Evolutionary conservation across 2,797 vertebrate genomes (phyloP).

Genomic region (Tokudaia muenninki): DNA sequence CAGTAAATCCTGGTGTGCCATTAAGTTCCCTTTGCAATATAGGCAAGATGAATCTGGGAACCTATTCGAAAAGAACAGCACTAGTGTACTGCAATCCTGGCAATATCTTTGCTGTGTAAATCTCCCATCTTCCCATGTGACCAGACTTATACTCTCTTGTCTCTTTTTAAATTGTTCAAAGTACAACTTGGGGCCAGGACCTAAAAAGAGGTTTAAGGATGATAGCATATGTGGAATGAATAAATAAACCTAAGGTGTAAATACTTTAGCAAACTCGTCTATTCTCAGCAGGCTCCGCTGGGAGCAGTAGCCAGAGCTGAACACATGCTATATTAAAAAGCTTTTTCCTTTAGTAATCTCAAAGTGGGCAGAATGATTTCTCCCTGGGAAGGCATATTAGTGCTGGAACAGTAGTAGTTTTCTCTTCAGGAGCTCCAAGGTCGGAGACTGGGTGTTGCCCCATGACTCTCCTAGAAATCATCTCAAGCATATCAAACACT

Average conservation of each 20-base stretch:
- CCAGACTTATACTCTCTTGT: neutral
- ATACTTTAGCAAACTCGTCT: neutral
- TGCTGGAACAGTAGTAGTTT: neutral
- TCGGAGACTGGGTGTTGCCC: neutral
- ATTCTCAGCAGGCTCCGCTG: neutral
- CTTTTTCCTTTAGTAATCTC: neutral
- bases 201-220: neutral
- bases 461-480: neutral
- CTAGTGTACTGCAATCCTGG: neutral
- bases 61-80: neutral
- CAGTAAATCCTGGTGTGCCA: neutral
- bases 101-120: neutral
- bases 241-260: neutral
- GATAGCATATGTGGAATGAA: neutral
- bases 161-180: slow-evolving; percentile 1
- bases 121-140: neutral
- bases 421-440: neutral
- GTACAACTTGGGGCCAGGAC: neutral
- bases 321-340: neutral
- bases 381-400: neutral
- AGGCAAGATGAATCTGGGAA: neutral
- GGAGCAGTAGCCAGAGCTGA: neutral
- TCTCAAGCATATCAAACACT: neutral
- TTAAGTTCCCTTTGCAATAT: neutral
- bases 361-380: neutral